These are phyloP conservation scores for Pheucticus melanocephalus DNA, from an alignment of 2,113 vertebrate species.

Conservation along the genomic window DNA sequence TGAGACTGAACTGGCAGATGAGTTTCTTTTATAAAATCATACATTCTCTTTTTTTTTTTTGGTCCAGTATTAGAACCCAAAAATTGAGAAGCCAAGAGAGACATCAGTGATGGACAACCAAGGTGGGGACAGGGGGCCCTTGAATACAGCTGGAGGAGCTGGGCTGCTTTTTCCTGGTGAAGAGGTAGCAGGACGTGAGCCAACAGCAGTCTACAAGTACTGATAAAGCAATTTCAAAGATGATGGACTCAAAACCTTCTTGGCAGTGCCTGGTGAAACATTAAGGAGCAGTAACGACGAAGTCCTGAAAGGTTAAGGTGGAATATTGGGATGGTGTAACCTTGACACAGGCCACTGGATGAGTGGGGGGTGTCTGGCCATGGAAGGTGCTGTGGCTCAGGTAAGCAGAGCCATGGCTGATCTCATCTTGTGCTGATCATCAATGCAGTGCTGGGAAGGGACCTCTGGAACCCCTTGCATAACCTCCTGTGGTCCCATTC, in stretches of 20 bases:
- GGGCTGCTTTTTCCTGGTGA: not conserved
- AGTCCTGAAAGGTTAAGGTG: not conserved
- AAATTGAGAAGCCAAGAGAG: not conserved
- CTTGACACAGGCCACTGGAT: not conserved
- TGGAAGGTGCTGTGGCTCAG: not conserved
- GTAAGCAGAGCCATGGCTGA: not conserved
- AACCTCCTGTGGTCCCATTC: not conserved
- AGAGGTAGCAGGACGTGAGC: not conserved
- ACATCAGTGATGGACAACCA: not conserved
- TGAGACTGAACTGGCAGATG: not conserved
- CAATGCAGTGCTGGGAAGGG: not conserved
- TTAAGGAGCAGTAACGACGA: not conserved
- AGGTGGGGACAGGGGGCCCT: not conserved
- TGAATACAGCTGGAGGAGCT: not conserved
- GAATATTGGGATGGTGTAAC: not conserved
- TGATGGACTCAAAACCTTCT: not conserved
- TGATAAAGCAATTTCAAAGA: not conserved
- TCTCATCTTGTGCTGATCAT: not conserved
- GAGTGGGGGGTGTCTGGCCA: not conserved
- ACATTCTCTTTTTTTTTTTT: not conserved
- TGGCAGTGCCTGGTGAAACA: not conserved
- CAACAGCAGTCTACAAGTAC: not conserved
- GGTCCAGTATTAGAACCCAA: not conserved
- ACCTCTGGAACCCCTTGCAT: not conserved
- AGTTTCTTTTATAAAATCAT: not conserved